A percentile compares a stretch with the other conserved stretches of the same genome.
phyloP scores from a whole-genome alignment of 2,888 invertebrate genomes.

The Boloria euphrosyne region DNA sequence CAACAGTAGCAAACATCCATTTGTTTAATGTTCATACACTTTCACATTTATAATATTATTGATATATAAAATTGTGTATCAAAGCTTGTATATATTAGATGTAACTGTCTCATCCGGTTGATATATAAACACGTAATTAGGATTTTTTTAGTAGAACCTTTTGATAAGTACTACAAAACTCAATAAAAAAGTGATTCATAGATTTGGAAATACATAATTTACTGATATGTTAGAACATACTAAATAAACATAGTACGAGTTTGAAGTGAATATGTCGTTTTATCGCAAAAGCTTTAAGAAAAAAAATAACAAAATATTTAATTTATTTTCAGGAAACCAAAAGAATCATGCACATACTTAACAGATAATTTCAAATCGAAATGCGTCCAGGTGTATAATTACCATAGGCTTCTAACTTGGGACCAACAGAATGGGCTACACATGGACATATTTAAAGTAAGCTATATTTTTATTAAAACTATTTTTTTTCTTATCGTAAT shows the following conservation, averaged over 20 bases:
- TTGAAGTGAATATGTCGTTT: neutral
- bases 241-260: neutral
- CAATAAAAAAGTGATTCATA: too few species aligned
- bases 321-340: slow-evolving; percentile 83
- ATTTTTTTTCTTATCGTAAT: neutral
- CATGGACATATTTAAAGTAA: slow-evolving; percentile 91
- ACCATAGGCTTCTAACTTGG: slow-evolving; percentile 91
- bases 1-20: too few species aligned
- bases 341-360: slow-evolving; percentile 89
- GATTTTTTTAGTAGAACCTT: too few species aligned
- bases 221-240: neutral
- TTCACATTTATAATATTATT: too few species aligned
- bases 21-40: too few species aligned
- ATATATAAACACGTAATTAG: too few species aligned
- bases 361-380: slow-evolving; percentile 90
- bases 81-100: too few species aligned
- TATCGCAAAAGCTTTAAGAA: neutral
- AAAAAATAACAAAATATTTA: neutral
- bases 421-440: slow-evolving; percentile 90
- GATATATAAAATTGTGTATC: too few species aligned
- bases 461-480: slow-evolving; percentile 3
- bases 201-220: too few species aligned
- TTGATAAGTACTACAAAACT: too few species aligned
- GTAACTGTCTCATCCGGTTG: too few species aligned
- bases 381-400: slow-evolving; percentile 92